phyloP scores from a whole-genome alignment of 2,113 vertebrate genomes.

The Camelus bactrianus region DNA sequence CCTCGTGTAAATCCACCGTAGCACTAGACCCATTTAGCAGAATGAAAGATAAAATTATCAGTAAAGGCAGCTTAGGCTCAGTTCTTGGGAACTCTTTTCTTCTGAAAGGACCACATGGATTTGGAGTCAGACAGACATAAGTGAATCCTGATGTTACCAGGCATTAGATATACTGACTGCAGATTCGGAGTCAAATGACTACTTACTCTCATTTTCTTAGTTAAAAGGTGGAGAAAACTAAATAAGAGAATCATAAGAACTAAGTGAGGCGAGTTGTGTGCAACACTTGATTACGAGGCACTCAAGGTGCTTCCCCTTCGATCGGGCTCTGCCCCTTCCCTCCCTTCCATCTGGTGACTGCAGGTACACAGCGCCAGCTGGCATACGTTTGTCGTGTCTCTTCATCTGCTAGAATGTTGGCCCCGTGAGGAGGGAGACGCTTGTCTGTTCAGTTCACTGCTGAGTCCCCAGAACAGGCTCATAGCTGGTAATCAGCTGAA shows the following conservation, averaged over 20 bases:
- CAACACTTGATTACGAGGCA: not conserved
- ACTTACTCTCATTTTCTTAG: not conserved
- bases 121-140: not conserved
- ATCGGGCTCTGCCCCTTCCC: not conserved
- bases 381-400: too few relatives aligned
- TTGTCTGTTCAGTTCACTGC: not conserved
- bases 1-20: not conserved
- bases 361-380: not conserved
- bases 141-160: not conserved
- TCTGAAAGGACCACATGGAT: not conserved
- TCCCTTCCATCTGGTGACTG: not conserved
- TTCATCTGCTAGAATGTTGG: not conserved
- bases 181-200: not conserved
- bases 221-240: not conserved
- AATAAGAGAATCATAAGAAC: not conserved
- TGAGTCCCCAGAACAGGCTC: not conserved
- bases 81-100: not conserved
- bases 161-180: not conserved
- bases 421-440: rapidly evolving
- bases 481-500: not conserved
- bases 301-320: too few relatives aligned
- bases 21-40: not conserved
- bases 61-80: not conserved
- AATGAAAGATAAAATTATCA: not conserved
- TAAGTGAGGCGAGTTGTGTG: not conserved